Evolutionary conservation across 2,797 vertebrate species (phyloP), one percentile per base, ranked within the genome.

Genomic region (Acanthiza pusilla): DNA sequence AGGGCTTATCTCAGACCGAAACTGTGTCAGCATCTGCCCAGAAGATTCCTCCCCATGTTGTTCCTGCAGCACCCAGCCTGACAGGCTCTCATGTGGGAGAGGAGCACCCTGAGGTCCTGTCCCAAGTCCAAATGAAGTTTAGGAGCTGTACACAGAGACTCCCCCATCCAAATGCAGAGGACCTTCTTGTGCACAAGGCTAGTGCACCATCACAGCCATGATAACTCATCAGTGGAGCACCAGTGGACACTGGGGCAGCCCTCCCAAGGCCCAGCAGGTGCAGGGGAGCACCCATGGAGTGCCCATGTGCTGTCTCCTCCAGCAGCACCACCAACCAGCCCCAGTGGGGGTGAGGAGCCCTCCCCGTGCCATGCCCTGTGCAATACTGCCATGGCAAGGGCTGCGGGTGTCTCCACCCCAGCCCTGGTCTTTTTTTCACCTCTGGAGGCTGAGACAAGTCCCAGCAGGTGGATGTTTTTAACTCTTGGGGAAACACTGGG

Each of bases 381-480:
- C 55, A 73, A 20, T 0, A 4, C n/a, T 9, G 50, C 8, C 7
- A 6, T 53, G 71, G 12, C 40, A 71, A 42, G 30, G 51, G 50
- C 42, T 2, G 32, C 4, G 38, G 43, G 74, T 73, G 68, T 22
- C 88, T 86, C 93, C 95, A 91, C 74, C 90, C 76, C 62, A 81
- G 1, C 38, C 73, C 32, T 76, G 51, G 21, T 93, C 91, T 81
- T 70, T 40, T 65, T 54, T 77, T 95, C 73, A 70, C 85, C 86
- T 90, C 70, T 82, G 80, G 54, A 94, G 55, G 63, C 77, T 86
- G 50, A 11, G 80, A 27, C 96, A 40, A 1, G 95, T 94, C 55
- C 63, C 85, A 93, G 83, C 93, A 94, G 29, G 83, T 94, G 3
- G 10, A 4, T 42, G 85, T 11, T 61, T 65, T 47, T 34, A 66